phyloP scores from a whole-genome alignment of 2,113 vertebrate genomes.

The Alaudala cheleensis region DNA sequence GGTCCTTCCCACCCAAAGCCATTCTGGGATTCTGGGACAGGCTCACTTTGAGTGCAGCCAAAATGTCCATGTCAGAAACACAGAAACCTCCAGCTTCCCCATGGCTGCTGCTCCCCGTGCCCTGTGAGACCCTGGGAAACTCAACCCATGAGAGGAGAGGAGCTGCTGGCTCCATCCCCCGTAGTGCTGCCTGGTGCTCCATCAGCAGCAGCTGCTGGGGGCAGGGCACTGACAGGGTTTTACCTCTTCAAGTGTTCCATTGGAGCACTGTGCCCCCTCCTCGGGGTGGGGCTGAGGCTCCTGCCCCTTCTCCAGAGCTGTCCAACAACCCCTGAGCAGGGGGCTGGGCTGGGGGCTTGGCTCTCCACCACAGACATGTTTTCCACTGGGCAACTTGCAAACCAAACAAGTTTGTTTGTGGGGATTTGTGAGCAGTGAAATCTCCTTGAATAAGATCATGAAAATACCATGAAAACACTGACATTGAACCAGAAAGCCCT shows the following conservation, averaged over 20 bases:
- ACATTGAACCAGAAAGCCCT: neutral
- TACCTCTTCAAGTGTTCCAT: rapidly evolving
- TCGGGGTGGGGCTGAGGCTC: neutral
- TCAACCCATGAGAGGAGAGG: rapidly evolving
- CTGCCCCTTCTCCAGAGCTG: neutral
- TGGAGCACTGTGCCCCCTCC: neutral
- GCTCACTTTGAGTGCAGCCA: neutral
- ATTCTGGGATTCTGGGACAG: too few relatives aligned
- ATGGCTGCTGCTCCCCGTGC: neutral
- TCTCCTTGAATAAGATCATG: neutral
- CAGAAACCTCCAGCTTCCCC: rapidly evolving
- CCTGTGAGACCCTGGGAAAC: neutral
- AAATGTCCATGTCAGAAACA: rapidly evolving
- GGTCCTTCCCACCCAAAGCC: neutral
- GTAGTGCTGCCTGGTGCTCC: rapidly evolving
- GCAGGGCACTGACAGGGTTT: rapidly evolving
- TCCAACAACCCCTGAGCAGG: neutral
- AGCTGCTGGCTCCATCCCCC: neutral
- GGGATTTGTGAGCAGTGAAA: neutral
- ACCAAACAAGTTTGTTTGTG: neutral
- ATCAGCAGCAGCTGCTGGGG: neutral
- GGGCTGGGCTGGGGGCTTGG: neutral
- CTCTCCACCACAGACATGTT: neutral
- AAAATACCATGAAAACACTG: neutral
- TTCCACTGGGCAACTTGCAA: neutral